A percentile compares a stretch with the other conserved stretches of the same genome.
These are phyloP conservation scores for Cryptophagus acutangulus DNA, from an alignment of 2,888 invertebrate species.

Conservation along the genomic window DNA sequence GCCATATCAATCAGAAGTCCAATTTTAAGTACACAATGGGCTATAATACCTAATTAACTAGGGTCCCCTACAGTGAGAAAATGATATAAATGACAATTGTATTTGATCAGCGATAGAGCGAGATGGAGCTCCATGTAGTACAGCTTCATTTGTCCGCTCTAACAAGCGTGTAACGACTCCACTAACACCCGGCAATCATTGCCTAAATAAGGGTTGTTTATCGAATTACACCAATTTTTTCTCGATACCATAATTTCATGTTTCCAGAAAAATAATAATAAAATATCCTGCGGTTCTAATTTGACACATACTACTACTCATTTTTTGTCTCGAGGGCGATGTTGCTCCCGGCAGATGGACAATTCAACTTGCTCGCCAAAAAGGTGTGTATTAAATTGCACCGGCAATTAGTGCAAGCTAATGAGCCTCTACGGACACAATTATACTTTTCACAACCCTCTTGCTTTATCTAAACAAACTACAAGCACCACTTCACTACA, in stretches of 20 bases:
- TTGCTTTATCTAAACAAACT: conserved; percentile 26
- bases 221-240: background rate
- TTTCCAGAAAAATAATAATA: background rate
- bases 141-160: no score
- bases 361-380: no score
- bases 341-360: conserved; percentile 14
- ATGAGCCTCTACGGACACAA: conserved; percentile 46
- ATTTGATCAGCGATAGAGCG: no score
- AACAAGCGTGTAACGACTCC: background rate
- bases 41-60: no score
- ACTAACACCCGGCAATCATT: conserved; percentile 1
- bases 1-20: no score
- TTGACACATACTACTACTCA: background rate
- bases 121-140: no score
- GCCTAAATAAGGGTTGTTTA: conserved; percentile 1
- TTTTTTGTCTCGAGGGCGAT: conserved; percentile 15
- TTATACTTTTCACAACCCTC: conserved; percentile 40
- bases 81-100: no score
- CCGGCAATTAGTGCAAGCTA: conserved; percentile 44
- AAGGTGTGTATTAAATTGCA: conserved; percentile 45
- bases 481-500: background rate
- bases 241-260: background rate
- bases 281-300: background rate
- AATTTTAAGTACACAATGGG: no score
- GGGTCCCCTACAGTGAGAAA: no score